Evolutionary conservation across 2,113 vertebrate species (phyloP).

Genomic region (Brachyistius frenatus): DNA sequence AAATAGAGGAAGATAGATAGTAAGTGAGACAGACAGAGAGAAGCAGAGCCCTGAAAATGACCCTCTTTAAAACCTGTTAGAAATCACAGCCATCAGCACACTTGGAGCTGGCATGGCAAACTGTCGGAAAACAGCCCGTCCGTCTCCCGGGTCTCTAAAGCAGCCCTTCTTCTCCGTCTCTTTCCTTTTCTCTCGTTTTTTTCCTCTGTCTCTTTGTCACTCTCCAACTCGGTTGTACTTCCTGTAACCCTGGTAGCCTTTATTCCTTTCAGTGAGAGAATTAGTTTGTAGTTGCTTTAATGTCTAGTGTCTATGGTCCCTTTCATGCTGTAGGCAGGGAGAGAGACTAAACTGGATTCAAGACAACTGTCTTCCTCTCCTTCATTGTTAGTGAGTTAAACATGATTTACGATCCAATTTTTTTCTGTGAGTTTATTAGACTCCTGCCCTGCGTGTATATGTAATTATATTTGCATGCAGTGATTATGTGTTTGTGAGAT

Average conservation of each 20-base stretch:
- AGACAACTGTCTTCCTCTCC: conserved; percentile 33
- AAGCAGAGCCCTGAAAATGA: conserved; percentile 50
- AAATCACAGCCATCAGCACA: conserved; percentile 57
- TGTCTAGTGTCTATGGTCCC: conserved; percentile 66
- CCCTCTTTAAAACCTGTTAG: conserved; percentile 56
- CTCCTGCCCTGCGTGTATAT: too few relatives aligned
- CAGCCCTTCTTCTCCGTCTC: conserved; percentile 55
- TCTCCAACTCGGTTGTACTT: conserved; percentile 77
- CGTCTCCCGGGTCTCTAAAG: conserved; percentile 50
- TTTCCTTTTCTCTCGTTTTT: conserved; percentile 51
- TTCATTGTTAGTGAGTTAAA: conserved; percentile 35
- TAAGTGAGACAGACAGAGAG: conserved; percentile 45
- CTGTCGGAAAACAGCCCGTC: conserved; percentile 58
- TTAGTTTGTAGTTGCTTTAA: conserved; percentile 79
- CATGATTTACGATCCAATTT: neutral
- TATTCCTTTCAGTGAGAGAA: conserved; percentile 75
- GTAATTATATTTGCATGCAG: too few relatives aligned
- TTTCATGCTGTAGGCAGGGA: conserved; percentile 74
- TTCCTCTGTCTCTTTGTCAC: conserved; percentile 65
- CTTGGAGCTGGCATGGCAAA: conserved; percentile 58
- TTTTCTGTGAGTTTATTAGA: neutral
- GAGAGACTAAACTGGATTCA: conserved; percentile 62
- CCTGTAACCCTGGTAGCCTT: conserved; percentile 83
- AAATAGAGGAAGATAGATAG: conserved; percentile 61
- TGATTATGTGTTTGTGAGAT: too few relatives aligned